Percentiles rank a stretch among this genome's conserved stretches.
Evolutionary conservation across 2,797 vertebrate species (phyloP).

Genomic region (Bradypodion pumilum): DNA sequence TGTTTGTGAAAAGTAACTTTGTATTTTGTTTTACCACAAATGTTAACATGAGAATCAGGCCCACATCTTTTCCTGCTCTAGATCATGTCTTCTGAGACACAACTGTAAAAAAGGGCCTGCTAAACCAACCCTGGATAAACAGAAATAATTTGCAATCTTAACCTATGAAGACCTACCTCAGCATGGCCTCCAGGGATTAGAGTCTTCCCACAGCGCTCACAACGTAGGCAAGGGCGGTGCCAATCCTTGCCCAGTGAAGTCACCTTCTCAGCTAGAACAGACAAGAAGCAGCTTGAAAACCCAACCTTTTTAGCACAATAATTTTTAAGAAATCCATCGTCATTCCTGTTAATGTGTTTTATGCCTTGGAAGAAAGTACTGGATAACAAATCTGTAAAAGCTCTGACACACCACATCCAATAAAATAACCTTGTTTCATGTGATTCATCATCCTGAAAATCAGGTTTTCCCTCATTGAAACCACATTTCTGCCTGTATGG

Average conservation of each 20-base stretch:
- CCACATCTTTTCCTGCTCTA: not conserved
- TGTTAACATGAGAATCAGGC: not conserved
- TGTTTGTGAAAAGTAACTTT: not conserved
- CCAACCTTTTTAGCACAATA: not conserved
- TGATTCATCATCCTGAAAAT: not conserved
- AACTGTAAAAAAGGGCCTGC: not conserved
- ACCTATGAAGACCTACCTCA: constrained; percentile 82
- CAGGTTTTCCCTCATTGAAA: not conserved
- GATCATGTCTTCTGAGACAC: not conserved
- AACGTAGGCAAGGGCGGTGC: constrained; percentile 97
- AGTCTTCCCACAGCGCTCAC: constrained; percentile 94
- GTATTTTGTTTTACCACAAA: not conserved
- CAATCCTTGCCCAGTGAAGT: constrained; percentile 98
- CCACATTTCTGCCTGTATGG: not conserved
- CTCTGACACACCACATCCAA: not conserved
- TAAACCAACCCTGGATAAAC: not conserved
- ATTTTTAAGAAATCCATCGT: not conserved
- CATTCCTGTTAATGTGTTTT: not conserved
- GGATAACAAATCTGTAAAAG: not conserved
- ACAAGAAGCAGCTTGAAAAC: not conserved
- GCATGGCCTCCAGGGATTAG: constrained; percentile 92
- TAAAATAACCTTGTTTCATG: not conserved
- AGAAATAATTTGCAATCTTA: not conserved
- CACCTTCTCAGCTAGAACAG: constrained; percentile 90
- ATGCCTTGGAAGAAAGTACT: not conserved